Conservation (phyloP, 2,888 invertebrate species). For the Arge pagana region DNA sequence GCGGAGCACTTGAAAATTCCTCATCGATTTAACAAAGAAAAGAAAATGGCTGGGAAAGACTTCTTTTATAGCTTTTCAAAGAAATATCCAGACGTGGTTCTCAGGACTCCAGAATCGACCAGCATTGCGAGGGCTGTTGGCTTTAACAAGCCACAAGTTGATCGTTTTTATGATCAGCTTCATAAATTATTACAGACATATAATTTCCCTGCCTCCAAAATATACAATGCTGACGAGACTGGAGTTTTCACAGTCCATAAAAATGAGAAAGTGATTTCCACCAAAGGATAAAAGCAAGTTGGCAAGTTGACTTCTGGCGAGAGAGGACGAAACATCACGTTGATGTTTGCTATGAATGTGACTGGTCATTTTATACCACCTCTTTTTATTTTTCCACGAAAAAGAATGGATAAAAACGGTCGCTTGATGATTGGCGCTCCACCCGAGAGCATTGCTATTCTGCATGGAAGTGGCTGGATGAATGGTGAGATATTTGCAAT, state of each 20-base stretch:
- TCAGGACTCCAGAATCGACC: conserved; percentile 1
- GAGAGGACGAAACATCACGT: conserved; percentile 6
- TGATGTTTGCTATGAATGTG: conserved; percentile 23
- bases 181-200: neutral
- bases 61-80: conserved; percentile 22
- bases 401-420: conserved; percentile 27
- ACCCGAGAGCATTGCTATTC: conserved; percentile 26
- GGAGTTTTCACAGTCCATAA: neutral
- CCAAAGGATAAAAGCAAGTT: conserved; percentile 2
- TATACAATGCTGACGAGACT: conserved; percentile 1
- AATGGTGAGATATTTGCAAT: conserved; percentile 26
- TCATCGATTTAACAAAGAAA: conserved; percentile 30
- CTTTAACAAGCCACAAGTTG: conserved; percentile 1
- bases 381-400: conserved; percentile 31
- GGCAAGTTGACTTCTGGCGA: conserved; percentile 7
- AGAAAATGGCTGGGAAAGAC: conserved; percentile 30
- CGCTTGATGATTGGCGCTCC: conserved; percentile 31
- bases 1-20: conserved; percentile 27
- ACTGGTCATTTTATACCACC: conserved; percentile 29
- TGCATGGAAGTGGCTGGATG: conserved; percentile 31
- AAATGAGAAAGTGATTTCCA: conserved; percentile 1
- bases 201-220: neutral
- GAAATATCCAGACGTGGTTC: conserved; percentile 6
- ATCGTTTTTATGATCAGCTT: conserved; percentile 4
- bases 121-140: conserved; percentile 4